A percentile compares a stretch with the other conserved stretches of the same genome.
Evolutionary conservation across 1,140 invertebrate genomes (phyloP).

Genomic region (Aphidius gifuensis): DNA sequence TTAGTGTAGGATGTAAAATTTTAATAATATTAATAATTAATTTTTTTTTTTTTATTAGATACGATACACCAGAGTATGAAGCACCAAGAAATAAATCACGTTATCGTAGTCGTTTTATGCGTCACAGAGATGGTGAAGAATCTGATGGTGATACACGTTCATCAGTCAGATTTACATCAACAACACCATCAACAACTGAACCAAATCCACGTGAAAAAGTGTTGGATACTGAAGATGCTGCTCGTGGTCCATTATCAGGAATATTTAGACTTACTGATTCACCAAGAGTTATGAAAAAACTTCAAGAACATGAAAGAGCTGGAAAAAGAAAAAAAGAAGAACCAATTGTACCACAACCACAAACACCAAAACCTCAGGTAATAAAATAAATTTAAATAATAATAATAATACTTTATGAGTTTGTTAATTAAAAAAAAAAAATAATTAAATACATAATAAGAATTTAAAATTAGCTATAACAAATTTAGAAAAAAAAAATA

Average conservation of each 20-base stretch:
- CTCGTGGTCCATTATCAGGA: conserved; percentile 82
- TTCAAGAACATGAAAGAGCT: conserved; percentile 74
- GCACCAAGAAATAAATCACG: conserved; percentile 51
- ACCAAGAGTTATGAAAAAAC: conserved; percentile 81
- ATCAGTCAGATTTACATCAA: conserved; percentile 45
- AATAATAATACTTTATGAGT: conserved; percentile 21
- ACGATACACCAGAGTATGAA: conserved; percentile 51
- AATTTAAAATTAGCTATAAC: neutral
- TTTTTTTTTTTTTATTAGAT: conserved; percentile 34
- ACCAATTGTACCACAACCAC: conserved; percentile 55
- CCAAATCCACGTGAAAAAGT: conserved; percentile 66
- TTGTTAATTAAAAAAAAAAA: conserved; percentile 1
- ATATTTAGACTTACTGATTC: conserved; percentile 87
- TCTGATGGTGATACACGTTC: conserved; percentile 51
- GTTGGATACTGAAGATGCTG: conserved; percentile 84
- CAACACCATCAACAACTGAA: conserved; percentile 41
- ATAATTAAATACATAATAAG: conserved; percentile 6
- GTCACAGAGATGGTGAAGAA: conserved; percentile 55
- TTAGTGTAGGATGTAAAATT: conserved; percentile 1
- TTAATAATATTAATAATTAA: neutral
- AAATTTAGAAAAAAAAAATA: too few relatives aligned
- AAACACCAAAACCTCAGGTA: conserved; percentile 55
- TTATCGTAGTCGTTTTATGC: conserved; percentile 60
- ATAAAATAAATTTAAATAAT: conserved; percentile 18
- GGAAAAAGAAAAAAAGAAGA: conserved; percentile 74